Evolutionary conservation across 2,113 vertebrate species (phyloP).

Genomic region (Cnemophilus loriae): DNA sequence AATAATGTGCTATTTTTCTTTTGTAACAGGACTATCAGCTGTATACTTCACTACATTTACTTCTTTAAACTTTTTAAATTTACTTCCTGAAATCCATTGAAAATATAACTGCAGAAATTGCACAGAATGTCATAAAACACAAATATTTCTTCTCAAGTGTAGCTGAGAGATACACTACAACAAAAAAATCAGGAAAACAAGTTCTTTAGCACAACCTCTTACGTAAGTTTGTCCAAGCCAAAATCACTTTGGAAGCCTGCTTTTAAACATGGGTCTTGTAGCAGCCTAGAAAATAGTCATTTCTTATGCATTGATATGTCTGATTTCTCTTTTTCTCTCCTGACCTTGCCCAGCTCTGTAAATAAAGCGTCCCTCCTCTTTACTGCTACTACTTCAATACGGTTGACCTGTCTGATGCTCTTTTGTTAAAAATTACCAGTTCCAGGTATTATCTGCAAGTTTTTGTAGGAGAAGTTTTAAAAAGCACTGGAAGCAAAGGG

Average conservation of each 20-base stretch:
- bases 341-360: background rate
- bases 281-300: background rate
- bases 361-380: background rate
- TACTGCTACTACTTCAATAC: background rate
- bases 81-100: background rate
- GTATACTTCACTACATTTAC: background rate
- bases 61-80: accelerated
- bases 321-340: background rate
- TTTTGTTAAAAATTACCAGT: background rate
- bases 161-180: background rate
- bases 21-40: background rate
- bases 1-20: background rate
- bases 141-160: background rate
- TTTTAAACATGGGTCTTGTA: background rate
- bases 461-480: background rate
- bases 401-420: accelerated
- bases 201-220: background rate
- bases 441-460: background rate
- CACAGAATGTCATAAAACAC: accelerated
- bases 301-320: background rate
- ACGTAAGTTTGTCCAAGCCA: background rate
- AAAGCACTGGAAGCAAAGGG: background rate
- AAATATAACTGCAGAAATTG: background rate
- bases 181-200: background rate
- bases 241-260: background rate